phyloP scores from a whole-genome alignment of 2,888 invertebrate genomes.

The Drosophila phalerata region DNA sequence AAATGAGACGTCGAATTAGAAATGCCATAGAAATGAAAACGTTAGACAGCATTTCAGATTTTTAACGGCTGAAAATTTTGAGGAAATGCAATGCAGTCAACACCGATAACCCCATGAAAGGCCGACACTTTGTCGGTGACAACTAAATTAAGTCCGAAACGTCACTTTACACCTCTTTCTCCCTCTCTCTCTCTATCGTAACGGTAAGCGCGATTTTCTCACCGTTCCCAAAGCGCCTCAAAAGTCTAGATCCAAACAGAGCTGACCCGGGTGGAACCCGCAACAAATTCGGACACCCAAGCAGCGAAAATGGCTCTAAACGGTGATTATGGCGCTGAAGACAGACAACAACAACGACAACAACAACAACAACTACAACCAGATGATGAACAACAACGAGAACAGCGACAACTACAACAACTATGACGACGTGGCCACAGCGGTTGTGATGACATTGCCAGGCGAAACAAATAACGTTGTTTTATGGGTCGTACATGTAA shows the following conservation, averaged over 20 bases:
- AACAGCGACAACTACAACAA: slow-evolving; percentile 13
- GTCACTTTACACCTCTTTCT: slow-evolving; percentile 40
- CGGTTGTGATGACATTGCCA: slow-evolving; percentile 64
- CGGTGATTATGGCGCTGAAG: slow-evolving; percentile 63
- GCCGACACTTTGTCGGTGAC: slow-evolving; percentile 54
- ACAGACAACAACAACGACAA: slow-evolving; percentile 21
- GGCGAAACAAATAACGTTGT: slow-evolving; percentile 68
- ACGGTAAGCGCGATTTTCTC: slow-evolving; percentile 66
- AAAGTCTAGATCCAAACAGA: not conserved
- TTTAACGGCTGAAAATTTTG: slow-evolving; percentile 58
- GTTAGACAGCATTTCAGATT: slow-evolving; percentile 65
- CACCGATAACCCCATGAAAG: slow-evolving; percentile 24
- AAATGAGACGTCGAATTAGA: slow-evolving; percentile 61
- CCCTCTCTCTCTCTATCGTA: not conserved
- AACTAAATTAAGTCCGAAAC: slow-evolving; percentile 57
- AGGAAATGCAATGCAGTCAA: slow-evolving; percentile 50
- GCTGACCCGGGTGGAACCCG: slow-evolving; percentile 49
- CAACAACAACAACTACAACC: slow-evolving; percentile 1
- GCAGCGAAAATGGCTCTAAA: slow-evolving; percentile 67
- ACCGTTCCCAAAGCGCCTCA: slow-evolving; percentile 34
- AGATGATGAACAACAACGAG: not conserved
- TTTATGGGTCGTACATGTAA: slow-evolving; percentile 72
- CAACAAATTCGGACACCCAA: slow-evolving; percentile 77
- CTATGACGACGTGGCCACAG: slow-evolving; percentile 36
- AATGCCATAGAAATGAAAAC: slow-evolving; percentile 64